phyloP scores from a whole-genome alignment of 1,140 invertebrate genomes.

The Mercenaria mercenaria region DNA sequence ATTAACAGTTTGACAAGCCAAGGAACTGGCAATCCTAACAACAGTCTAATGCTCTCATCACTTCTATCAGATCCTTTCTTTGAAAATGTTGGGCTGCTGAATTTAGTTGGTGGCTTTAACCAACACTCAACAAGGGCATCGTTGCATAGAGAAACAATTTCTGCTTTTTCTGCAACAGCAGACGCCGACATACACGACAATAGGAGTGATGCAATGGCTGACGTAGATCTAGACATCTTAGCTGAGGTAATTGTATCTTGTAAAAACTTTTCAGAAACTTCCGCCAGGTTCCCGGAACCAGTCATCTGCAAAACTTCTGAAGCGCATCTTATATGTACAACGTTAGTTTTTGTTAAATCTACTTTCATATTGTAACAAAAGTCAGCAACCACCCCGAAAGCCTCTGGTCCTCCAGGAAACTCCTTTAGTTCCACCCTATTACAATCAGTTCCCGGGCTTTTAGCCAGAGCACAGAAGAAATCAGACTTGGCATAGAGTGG shows the following conservation, averaged over 20 bases:
- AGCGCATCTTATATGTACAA: conserved; percentile 82
- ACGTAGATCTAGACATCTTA: conserved; percentile 79
- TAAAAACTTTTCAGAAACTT: conserved; percentile 82
- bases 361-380: conserved; percentile 85
- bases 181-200: conserved; percentile 76
- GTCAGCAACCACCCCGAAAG: conserved; percentile 82
- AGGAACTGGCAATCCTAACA: conserved; percentile 76
- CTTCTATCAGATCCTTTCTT: conserved; percentile 66
- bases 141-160: conserved; percentile 76
- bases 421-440: conserved; percentile 76
- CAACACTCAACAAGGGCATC: conserved; percentile 83
- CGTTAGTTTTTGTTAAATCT: conserved; percentile 80
- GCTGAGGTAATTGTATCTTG: conserved; percentile 81
- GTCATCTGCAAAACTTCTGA: conserved; percentile 83
- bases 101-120: conserved; percentile 78
- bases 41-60: conserved; percentile 68
- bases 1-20: conserved; percentile 80
- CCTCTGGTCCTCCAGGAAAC: conserved; percentile 84
- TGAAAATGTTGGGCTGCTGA: conserved; percentile 72
- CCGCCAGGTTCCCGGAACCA: conserved; percentile 80
- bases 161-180: conserved; percentile 78
- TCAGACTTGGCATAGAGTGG: conserved; percentile 84
- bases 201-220: conserved; percentile 75
- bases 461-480: conserved; percentile 81
- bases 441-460: conserved; percentile 64